Conservation (phyloP, 2,113 vertebrate species). For the Ibidorhyncha struthersii region DNA sequence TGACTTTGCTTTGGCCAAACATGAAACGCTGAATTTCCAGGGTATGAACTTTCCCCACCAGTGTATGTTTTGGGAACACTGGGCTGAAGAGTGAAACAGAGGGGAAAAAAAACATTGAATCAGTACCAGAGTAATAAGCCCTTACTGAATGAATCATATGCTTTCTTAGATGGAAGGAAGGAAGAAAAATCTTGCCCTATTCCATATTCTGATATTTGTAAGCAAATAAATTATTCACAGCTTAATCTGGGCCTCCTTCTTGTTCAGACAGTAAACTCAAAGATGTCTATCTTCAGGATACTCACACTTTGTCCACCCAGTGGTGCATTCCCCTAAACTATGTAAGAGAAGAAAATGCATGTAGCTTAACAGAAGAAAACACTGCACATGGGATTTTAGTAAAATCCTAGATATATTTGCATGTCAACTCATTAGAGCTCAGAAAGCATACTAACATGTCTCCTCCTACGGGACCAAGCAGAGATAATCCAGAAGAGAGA, state of each 20-base stretch:
- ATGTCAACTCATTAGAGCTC: background rate
- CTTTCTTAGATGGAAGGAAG: background rate
- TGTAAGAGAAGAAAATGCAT: background rate
- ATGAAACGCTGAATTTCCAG: background rate
- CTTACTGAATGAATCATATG: background rate
- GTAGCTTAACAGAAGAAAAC: background rate
- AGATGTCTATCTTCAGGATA: background rate
- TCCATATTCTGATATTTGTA: background rate
- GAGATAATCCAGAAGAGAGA: background rate
- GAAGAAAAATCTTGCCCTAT: background rate
- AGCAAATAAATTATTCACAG: background rate
- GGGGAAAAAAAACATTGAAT: background rate
- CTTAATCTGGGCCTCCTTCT: background rate
- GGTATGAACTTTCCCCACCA: background rate
- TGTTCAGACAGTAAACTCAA: background rate
- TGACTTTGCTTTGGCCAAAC: constrained; percentile 3
- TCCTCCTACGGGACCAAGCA: background rate
- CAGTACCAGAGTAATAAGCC: background rate
- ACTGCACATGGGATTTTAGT: rapidly evolving
- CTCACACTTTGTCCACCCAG: background rate
- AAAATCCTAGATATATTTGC: background rate
- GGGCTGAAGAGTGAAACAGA: background rate
- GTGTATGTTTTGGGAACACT: background rate
- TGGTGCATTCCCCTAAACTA: background rate
- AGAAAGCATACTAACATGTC: background rate